A percentile compares a stretch with the other conserved stretches of the same genome.
Evolutionary conservation across 2,113 vertebrate species (phyloP).

Genomic region (Capreolus pygargus): DNA sequence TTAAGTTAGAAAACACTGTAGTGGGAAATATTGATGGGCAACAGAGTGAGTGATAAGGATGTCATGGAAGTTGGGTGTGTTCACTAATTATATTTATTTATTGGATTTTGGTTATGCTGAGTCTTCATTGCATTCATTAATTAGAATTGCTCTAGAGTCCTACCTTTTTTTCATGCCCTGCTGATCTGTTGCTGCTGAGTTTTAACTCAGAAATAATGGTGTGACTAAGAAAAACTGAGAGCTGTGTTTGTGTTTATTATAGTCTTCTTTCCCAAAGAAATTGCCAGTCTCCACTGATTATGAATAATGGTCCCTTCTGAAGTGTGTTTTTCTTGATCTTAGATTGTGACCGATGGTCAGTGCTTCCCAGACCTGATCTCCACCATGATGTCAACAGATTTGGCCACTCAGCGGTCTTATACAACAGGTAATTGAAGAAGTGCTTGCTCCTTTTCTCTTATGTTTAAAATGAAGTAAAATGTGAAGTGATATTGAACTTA

Average conservation of each 20-base stretch:
- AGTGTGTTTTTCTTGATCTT: constrained; percentile 17
- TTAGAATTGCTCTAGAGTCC: neutral
- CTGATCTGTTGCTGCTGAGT: neutral
- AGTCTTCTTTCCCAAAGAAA: neutral
- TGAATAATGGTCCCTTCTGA: constrained; percentile 31
- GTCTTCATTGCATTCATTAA: neutral
- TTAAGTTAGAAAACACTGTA: neutral
- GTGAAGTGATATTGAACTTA: neutral
- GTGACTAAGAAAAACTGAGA: neutral
- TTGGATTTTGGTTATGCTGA: neutral
- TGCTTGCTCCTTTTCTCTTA: neutral
- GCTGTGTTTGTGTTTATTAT: neutral
- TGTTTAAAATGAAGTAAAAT: constrained; percentile 7
- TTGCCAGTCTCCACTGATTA: neutral
- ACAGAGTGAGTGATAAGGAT: neutral
- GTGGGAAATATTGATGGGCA: neutral
- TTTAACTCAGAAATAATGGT: neutral
- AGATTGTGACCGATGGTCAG: constrained; percentile 95
- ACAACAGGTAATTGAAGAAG: constrained; percentile 85
- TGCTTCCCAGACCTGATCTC: constrained; percentile 90
- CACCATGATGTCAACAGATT: constrained; percentile 94
- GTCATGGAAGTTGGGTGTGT: neutral
- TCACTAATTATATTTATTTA: neutral
- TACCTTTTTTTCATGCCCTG: neutral
- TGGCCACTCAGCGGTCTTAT: constrained; percentile 92